Evolutionary conservation across 2,113 vertebrate species (phyloP).

Genomic region (Nothocercus julius): DNA sequence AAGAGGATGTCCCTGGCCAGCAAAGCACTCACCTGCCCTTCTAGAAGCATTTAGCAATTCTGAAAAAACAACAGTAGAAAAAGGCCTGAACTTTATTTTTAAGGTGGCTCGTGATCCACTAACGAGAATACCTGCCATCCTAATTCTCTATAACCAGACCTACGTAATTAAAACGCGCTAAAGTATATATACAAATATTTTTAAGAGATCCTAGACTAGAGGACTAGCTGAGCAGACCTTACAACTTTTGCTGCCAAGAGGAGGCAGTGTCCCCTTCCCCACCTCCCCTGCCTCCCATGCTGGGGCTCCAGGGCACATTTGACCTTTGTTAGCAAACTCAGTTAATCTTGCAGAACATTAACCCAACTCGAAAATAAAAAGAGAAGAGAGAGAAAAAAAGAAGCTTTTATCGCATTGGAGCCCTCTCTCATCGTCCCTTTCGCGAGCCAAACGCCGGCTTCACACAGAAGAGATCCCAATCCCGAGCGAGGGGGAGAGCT

Average conservation of each 20-base stretch:
- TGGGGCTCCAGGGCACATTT: background rate
- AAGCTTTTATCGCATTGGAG: background rate
- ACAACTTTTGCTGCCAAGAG: conserved; percentile 40
- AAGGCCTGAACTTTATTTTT: background rate
- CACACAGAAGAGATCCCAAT: background rate
- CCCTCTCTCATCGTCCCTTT: background rate
- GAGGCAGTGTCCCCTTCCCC: background rate
- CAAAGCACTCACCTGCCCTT: background rate
- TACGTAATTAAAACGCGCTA: background rate
- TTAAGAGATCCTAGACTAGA: background rate
- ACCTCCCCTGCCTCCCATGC: background rate
- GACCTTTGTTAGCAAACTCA: conserved; percentile 43
- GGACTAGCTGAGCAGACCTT: background rate
- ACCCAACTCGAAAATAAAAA: background rate
- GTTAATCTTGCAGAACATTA: conserved; percentile 60
- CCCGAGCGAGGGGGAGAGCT: background rate
- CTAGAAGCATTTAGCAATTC: background rate
- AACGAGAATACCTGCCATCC: background rate
- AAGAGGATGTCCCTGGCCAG: background rate
- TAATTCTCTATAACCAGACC: background rate
- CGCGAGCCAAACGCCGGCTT: background rate
- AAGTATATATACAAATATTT: background rate
- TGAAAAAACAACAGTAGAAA: background rate
- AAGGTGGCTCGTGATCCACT: background rate
- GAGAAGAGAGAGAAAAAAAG: too few relatives aligned